Evolutionary conservation across 2,888 invertebrate genomes (phyloP), one percentile per base, ranked within the genome.

Genomic region (Eilema depressum): DNA sequence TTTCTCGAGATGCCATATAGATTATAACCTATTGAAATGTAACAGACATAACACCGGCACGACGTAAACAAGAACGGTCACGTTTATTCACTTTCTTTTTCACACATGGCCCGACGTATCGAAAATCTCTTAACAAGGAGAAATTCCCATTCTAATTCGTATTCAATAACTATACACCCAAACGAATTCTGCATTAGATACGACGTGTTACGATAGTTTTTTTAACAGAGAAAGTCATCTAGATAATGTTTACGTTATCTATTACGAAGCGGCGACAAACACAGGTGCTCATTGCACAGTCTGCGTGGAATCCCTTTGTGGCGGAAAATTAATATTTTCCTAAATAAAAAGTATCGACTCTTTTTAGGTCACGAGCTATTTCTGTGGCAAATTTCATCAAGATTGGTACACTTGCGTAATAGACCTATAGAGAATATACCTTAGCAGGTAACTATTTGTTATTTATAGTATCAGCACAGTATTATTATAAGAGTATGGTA

Each of bases 131-230:
- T 88, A 91, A 87, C 83, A 88, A 85, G 85, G 93, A 90, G 93
- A 94, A 93, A 93, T 92, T 92, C 83, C 83, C 86, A 87, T 85
- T 85, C 89, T 90, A 87, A 90, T 93, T 93, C 90, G 93, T 93
- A 94, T 94, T 91, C 92, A 83, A 85, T 85, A 89, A 86, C 86
- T 85, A 80, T 82, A 86, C 75, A 79, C 81, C 85, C 84, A 81
- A 82, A 83, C 86, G 85, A 89, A 92, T 91, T 89, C 86, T 83
- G 89, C 86, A 87, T 89, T 87, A 70, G 83, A 84, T 83, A 86
- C 87, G 83, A 86, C 88, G 85, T 90, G 85, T 85, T 88, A 87
- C 84, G 83, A 84, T 86, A 85, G 80, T 76, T 83, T 80, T 37
- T 82, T 86, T 86, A 87, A 87, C 74, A 78, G 80, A 74, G 87